Base-by-base conservation (phyloP, 2,888 invertebrate genomes). In the Apotomis turbidana region DNA sequence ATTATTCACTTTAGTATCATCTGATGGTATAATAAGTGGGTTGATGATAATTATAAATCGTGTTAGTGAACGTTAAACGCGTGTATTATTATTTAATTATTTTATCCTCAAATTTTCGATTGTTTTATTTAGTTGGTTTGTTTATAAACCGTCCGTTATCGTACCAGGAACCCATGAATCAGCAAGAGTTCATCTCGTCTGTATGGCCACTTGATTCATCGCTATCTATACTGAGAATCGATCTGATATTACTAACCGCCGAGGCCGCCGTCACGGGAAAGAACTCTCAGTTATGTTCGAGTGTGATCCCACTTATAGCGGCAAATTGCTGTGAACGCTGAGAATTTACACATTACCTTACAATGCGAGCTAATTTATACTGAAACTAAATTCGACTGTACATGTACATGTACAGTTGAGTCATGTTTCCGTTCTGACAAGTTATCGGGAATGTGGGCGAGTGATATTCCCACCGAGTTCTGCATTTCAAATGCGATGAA, bases 201-300 rank as follows among this genome's bases (percentile, higher is more conserved):
- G 57, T 64, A 64, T 13, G 54, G 55, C n/a, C 59, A 57, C 70
- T 70, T 64, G 73, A 73, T 79, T 80, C 71, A 76, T 87, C 85
- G 88, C 83, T 87, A 88, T 85, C 80, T 77, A 77, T 88, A 85
- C 86, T 74, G 74, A 79, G 88, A 89, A 90, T 76, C 77, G 81
- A 86, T 88, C 82, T 83, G 80, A 79, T 83, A 75, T 81, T 77
- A 80, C 79, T 87, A 87, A 86, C 82, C 77, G 82, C 79, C 52
- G 77, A 74, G 78, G 79, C 85, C 87, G 87, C 85, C 85, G 91
- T 93, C 92, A 93, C 90, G 93, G 93, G 93, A 93, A 88, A 84
- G 84, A 83, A 84, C 79, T 88, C 78, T 79, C 78, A 85, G 91
- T 78, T 87, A 93, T 91, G 89, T 70, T 38, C 71, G 78, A 78